These are phyloP conservation scores for Deroptyus accipitrinus DNA, from an alignment of 2,113 vertebrate genomes.

Conservation along the genomic window DNA sequence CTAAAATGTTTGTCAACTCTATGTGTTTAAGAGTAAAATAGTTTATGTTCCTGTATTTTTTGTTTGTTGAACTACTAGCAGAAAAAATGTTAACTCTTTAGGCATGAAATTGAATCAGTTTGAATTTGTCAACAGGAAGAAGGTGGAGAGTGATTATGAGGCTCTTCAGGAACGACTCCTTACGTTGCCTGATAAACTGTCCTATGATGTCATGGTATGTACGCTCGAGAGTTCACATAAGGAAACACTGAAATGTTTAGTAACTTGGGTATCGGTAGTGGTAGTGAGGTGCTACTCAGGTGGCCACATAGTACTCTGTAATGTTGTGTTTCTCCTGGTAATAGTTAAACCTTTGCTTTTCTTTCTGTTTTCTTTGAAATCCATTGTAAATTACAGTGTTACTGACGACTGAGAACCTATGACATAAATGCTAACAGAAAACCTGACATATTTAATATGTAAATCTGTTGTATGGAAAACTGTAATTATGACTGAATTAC, in stretches of 20 bases:
- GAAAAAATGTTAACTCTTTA: neutral
- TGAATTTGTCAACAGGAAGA: slow-evolving; percentile 81
- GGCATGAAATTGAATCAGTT: neutral
- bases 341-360: slow-evolving; percentile 40
- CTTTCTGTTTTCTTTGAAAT: slow-evolving; percentile 24
- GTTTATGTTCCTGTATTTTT: neutral
- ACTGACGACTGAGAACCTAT: slow-evolving; percentile 36
- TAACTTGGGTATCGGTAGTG: neutral
- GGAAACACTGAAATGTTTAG: neutral
- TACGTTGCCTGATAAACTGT: slow-evolving; percentile 87
- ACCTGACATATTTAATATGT: slow-evolving; percentile 53
- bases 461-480: slow-evolving; percentile 56
- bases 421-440: slow-evolving; percentile 50
- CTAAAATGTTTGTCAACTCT: neutral
- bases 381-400: slow-evolving; percentile 37
- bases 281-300: neutral
- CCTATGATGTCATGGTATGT: slow-evolving; percentile 92
- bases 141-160: slow-evolving; percentile 89
- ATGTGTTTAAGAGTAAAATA: neutral
- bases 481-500: slow-evolving; percentile 60
- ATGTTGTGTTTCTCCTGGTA: neutral
- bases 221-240: neutral
- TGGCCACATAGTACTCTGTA: neutral
- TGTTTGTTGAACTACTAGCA: neutral
- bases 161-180: slow-evolving; percentile 86